Conservation (phyloP, 2,888 invertebrate species). For the Eretmocerus hayati region DNA sequence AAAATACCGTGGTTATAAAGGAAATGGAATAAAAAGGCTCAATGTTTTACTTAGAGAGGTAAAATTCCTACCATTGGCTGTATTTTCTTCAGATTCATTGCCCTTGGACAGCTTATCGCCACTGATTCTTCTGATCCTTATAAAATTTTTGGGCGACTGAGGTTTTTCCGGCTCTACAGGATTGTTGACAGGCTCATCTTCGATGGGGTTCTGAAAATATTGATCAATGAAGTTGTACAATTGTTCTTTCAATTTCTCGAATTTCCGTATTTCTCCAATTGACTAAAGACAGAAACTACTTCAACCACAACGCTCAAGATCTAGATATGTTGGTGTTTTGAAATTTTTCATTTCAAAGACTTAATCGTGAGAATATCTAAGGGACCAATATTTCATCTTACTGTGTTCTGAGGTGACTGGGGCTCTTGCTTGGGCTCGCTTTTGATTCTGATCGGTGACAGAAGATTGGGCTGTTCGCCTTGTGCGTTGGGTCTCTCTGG, state of each 20-base stretch:
- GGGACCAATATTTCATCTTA: too few species aligned
- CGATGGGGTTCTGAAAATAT: constrained; percentile 2
- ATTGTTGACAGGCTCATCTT: neutral
- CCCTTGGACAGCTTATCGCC: constrained; percentile 43
- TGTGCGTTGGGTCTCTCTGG: too few species aligned
- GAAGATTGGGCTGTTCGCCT: neutral
- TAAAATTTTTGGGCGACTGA: constrained; percentile 30
- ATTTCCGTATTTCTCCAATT: too few species aligned
- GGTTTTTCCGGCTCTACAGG: neutral
- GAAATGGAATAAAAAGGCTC: too few species aligned
- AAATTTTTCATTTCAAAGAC: too few species aligned
- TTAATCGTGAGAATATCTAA: too few species aligned
- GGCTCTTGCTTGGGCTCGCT: constrained; percentile 12
- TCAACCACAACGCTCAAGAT: too few species aligned
- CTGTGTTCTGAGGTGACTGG: constrained; percentile 5
- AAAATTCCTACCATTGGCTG: too few species aligned
- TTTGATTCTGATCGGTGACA: neutral
- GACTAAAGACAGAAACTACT: too few species aligned
- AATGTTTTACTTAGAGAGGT: too few species aligned
- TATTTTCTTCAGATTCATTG: constrained; percentile 2
- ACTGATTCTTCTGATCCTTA: constrained; percentile 46
- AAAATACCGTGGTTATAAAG: too few species aligned
- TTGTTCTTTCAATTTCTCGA: neutral
- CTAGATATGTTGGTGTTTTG: too few species aligned
- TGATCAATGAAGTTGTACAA: neutral